These are phyloP conservation scores for Polypedilum vanderplanki DNA, from an alignment of 1,140 invertebrate genomes.

Conservation along the genomic window DNA sequence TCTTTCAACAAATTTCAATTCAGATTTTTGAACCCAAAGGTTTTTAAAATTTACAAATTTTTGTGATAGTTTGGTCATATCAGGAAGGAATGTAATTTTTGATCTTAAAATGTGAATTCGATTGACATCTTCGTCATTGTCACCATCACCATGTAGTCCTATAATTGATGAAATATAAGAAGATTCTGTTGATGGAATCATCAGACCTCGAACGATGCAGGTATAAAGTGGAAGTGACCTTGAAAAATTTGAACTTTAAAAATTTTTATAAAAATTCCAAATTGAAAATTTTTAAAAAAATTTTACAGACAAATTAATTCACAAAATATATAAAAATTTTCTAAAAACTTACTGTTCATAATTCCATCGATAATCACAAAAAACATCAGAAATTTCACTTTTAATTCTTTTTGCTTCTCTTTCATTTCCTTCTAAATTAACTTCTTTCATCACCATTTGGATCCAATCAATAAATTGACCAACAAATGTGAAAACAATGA, in stretches of 20 bases:
- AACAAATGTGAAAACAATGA: neutral
- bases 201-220: neutral
- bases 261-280: too few species aligned
- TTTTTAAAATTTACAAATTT: neutral
- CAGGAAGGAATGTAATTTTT: neutral
- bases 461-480: neutral
- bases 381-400: neutral
- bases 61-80: neutral
- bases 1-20: neutral
- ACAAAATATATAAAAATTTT: too few species aligned
- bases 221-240: neutral
- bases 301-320: too few species aligned
- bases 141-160: neutral
- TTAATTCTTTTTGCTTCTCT: neutral
- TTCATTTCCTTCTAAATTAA: neutral
- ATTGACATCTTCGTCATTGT: neutral
- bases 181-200: neutral
- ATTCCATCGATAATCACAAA: constrained; percentile 1
- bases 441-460: neutral
- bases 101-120: neutral
- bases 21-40: neutral
- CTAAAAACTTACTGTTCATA: neutral
- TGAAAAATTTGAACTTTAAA: neutral
- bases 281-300: too few species aligned
- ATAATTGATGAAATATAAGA: neutral